A percentile compares a stretch with the other conserved stretches of the same genome.
Conservation (phyloP, 2,113 vertebrate species). For the Melanocharis versteri region DNA sequence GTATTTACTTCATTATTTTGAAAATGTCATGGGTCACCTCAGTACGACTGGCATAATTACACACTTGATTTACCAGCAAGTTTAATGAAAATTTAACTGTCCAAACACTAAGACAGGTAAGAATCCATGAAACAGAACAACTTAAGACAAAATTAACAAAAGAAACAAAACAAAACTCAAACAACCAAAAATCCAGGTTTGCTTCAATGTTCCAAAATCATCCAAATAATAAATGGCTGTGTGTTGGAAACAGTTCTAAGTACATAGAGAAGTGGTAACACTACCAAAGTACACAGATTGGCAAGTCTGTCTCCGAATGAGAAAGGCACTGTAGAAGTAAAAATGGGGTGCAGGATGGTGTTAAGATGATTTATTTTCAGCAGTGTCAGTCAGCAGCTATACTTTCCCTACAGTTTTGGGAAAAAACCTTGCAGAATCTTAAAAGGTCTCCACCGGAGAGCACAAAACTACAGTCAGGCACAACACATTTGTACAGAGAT, state of each 20-base stretch:
- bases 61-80: background rate
- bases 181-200: background rate
- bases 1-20: background rate
- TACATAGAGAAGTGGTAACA: fast-evolving
- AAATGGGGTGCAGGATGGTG: background rate
- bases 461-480: background rate
- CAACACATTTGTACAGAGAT: background rate
- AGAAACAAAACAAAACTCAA: background rate
- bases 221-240: background rate
- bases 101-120: background rate
- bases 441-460: background rate
- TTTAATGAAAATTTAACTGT: background rate
- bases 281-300: background rate
- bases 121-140: background rate
- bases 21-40: background rate
- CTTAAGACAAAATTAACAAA: background rate
- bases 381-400: background rate
- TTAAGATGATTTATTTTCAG: background rate
- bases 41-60: background rate
- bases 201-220: background rate
- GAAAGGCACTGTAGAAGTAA: background rate
- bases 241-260: background rate
- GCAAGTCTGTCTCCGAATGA: background rate
- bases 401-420: background rate
- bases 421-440: background rate